These are phyloP conservation scores for Ornithoptera alexandrae DNA, from an alignment of 2,888 invertebrate genomes.

Conservation along the genomic window DNA sequence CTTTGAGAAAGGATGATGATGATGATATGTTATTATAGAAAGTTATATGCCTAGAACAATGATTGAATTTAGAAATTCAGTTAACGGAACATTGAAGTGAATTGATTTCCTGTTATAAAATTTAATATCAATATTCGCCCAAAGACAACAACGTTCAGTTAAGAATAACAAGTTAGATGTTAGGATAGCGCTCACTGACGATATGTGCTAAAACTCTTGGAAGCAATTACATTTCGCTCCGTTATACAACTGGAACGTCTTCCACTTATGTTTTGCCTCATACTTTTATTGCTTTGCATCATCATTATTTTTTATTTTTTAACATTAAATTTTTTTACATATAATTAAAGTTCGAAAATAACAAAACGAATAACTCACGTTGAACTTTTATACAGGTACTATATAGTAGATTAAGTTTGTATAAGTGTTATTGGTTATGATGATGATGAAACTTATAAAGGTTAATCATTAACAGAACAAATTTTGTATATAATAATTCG, in stretches of 20 bases:
- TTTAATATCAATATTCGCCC: constrained; percentile 44
- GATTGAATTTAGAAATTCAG: background rate
- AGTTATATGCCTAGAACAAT: background rate
- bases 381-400: no score
- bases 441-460: no score
- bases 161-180: constrained; percentile 52
- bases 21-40: no score
- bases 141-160: constrained; percentile 43
- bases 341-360: no score
- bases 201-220: constrained; percentile 60
- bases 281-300: constrained; percentile 70
- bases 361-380: no score
- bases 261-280: constrained; percentile 66
- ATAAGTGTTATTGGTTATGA: no score
- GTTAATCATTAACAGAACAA: no score
- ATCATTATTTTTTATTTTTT: background rate
- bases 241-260: constrained; percentile 75
- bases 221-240: constrained; percentile 69
- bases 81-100: constrained; percentile 12
- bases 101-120: constrained; percentile 57
- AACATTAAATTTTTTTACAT: no score
- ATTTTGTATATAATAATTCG: no score
- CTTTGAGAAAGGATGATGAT: no score
- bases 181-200: constrained; percentile 49
- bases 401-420: no score